Evolutionary conservation across 92 coral and sea anemone species (phyloP).

Genomic region (Phenganax stokvisi): DNA sequence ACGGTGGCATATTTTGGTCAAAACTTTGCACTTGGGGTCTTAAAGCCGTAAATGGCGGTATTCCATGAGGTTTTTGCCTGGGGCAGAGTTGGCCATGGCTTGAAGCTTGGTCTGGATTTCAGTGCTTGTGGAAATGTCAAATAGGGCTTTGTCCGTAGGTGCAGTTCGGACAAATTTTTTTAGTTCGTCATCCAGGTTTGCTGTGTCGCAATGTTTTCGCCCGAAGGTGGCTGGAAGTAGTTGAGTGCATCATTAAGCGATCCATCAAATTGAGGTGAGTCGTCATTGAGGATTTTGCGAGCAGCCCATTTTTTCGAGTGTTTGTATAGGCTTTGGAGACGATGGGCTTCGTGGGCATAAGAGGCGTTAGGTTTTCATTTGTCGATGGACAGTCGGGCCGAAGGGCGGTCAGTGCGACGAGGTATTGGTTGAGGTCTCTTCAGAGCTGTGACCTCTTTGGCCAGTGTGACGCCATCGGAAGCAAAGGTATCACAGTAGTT

Average conservation of each 20-base stretch:
- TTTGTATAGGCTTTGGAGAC: not conserved
- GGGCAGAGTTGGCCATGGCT: conserved; percentile 2
- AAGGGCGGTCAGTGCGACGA: conserved; percentile 6
- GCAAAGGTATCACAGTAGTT: not conserved
- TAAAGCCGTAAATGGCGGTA: conserved; percentile 20
- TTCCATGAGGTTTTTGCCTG: conserved; percentile 16
- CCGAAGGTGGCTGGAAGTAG: not conserved
- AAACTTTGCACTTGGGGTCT: not conserved
- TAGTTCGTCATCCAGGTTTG: not conserved
- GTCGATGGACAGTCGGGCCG: not conserved
- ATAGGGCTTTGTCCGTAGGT: not conserved
- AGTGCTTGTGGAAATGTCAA: not conserved
- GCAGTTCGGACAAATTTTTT: not conserved
- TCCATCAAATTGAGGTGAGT: not conserved
- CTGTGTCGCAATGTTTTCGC: not conserved
- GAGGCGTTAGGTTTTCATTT: not conserved
- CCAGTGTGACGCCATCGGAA: not conserved
- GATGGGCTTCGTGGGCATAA: not conserved
- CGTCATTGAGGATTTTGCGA: not conserved
- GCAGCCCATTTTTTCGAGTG: not conserved
- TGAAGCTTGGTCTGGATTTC: not conserved
- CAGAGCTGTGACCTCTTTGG: not conserved
- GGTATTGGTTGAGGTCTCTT: not conserved
- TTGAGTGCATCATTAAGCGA: not conserved
- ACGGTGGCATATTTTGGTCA: not conserved